Percentiles rank a stretch among this genome's conserved stretches.
Evolutionary conservation across 2,113 vertebrate species (phyloP).

Genomic region (Hystrix cristata): DNA sequence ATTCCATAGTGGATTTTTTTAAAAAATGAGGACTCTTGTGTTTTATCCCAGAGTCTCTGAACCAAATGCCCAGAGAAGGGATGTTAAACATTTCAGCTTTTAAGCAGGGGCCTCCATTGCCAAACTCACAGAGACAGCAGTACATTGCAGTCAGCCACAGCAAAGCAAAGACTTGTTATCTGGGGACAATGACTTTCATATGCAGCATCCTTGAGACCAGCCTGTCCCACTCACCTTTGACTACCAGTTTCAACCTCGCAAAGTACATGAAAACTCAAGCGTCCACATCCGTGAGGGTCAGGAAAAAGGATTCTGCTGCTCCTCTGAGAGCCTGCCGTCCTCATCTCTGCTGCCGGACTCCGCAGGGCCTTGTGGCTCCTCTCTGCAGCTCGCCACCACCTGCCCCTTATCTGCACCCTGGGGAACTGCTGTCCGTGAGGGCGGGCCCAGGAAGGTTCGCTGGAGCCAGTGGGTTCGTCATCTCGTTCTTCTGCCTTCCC

Average conservation of each 20-base stretch:
- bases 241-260: background rate
- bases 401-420: no score
- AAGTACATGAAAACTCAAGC: accelerated
- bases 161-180: background rate
- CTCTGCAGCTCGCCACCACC: no score
- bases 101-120: background rate
- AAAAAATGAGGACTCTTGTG: background rate
- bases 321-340: background rate
- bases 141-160: background rate
- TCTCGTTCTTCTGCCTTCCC: background rate
- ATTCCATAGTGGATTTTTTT: background rate
- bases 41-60: background rate
- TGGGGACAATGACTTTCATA: accelerated
- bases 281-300: background rate
- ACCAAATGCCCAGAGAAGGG: background rate
- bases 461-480: background rate
- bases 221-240: background rate
- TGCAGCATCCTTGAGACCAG: background rate
- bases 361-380: accelerated
- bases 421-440: background rate
- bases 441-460: background rate
- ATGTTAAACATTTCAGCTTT: background rate
- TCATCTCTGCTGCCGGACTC: background rate
- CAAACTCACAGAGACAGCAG: background rate
- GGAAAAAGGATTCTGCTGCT: background rate